Evolutionary conservation across 2,113 vertebrate species (phyloP), one percentile per base, ranked within the genome.

Genomic region (Sisor rabdophorus): DNA sequence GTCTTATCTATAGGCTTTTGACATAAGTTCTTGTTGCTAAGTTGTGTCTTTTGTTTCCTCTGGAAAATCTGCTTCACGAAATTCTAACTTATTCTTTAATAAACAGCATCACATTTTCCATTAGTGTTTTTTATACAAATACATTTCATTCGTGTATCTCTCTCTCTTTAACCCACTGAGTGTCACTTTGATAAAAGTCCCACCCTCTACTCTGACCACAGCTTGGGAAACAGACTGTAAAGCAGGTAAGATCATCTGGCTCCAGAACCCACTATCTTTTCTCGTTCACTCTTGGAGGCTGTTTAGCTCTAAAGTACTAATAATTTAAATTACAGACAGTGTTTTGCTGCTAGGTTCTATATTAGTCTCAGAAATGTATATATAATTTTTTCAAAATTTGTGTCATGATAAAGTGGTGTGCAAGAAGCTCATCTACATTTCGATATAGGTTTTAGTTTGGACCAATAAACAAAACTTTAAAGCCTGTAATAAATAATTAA

Each of bases 191-290:
- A 8, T 28, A 70, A 69, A 70, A 81, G 75, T 84, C 79, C 75
- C 73, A 61, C 40, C 67, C 68, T 65, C 78, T 7, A 72, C 76
- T 72, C 80, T 80, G 55, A 47, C 60, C 69, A 65, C 64, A 77
- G 64, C 59, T 73, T 63, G 70, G 28, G 68, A 78, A 75, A 78
- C 61, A 65, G 61, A 65, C 65, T 12, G 71, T 59, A 78, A 65
- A 36, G 56, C 77, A 87, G 83, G 86, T 87, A 83, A 82, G 83
- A 61, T 52, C 77, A 9, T 17, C 56, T 40, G 56, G 13, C 44
- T 3, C 24, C 26, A 47, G 60, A 44, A 54, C 58, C 5, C 17
- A 11, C 67, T 65, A 75, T 60, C 12, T 61, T 64, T 63, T 15
- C 48, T 4, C 48, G 36, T 56, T 73, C 17, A 11, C 32, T 19